Base-by-base conservation (phyloP, 1,140 invertebrate species). In the Aricia agestis region DNA sequence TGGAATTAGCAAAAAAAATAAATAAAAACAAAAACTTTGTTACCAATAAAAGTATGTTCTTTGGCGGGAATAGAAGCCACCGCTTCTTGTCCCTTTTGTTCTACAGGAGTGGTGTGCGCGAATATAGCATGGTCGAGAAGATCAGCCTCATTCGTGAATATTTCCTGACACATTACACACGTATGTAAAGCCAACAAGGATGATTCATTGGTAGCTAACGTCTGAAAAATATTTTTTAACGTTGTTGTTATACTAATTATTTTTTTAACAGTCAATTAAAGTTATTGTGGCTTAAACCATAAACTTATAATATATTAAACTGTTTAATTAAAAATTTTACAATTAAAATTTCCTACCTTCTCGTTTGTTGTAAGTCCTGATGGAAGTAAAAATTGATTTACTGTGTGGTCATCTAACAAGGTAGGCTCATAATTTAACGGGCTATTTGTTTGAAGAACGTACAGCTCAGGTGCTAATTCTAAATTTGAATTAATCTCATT, bases 101-200 rank as follows among this genome's bases (percentile, higher is more conserved):
- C 76, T 18, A 73, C 45, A 10, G 70, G 66, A 66, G 71, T 80
- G 6, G 85, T 80, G 74, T 90, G 88, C 11, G 81, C 67, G 65
- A 79, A 84, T 69, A 90, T 88, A 11, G 87, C 87, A 72, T 90
- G 88, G 72, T 90, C 87, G 18, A 90, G 76, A 57, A 89, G 78
- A 77, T 90, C 88, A 7, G 82, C 76, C n/a, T 90, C 88, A 0
- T 81, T 88, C 6, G 86, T 88, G 68, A 90, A 90, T 76, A 89
- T 88, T 73, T 89, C 88, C 73, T 89, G 86, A 69, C 88, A 90
- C 7, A 88, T 79, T 7, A 86, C 84, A 74, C 88, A 90, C 6
- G 88, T 87, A 74, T 89, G 84, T 63, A 89, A 70, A 66, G 86
- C 83, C 68, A 90, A 79, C 68, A 87, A 61, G 70, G 89, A 82